These are phyloP conservation scores for Alviniconcha strummeri DNA, from an alignment of 2,888 invertebrate species.

Conservation along the genomic window DNA sequence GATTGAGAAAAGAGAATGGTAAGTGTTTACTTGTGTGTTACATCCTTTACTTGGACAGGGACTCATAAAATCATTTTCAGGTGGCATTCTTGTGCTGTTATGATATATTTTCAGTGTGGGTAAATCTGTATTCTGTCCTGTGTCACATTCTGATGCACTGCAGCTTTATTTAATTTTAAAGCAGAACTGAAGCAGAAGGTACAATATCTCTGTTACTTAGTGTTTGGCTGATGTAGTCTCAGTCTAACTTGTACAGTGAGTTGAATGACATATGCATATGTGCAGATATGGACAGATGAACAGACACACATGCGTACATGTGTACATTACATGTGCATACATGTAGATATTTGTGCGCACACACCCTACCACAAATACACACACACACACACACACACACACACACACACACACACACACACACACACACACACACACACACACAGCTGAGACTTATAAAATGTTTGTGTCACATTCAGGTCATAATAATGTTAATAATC, in stretches of 20 bases:
- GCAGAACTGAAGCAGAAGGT: not conserved
- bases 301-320: too few relatives aligned
- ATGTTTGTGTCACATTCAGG: too few relatives aligned
- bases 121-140: not conserved
- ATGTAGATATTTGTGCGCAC: not conserved
- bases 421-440: not conserved
- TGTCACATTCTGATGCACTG: not conserved
- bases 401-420: not conserved
- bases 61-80: too few relatives aligned
- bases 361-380: not conserved
- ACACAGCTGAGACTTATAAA: not conserved
- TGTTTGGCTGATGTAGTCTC: not conserved
- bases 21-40: slow-evolving; percentile 39
- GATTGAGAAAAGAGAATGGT: slow-evolving; percentile 98
- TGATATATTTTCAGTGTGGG: not conserved
- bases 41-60: not conserved
- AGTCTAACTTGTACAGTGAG: not conserved
- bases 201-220: not conserved
- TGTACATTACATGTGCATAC: too few relatives aligned
- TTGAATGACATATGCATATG: too few relatives aligned
- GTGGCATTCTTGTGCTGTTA: not conserved
- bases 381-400: not conserved
- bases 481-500: too few relatives aligned
- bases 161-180: not conserved
- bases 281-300: too few relatives aligned